Evolutionary conservation across 2,797 vertebrate genomes (phyloP).

Genomic region (Ctenopoma kingsleyae): DNA sequence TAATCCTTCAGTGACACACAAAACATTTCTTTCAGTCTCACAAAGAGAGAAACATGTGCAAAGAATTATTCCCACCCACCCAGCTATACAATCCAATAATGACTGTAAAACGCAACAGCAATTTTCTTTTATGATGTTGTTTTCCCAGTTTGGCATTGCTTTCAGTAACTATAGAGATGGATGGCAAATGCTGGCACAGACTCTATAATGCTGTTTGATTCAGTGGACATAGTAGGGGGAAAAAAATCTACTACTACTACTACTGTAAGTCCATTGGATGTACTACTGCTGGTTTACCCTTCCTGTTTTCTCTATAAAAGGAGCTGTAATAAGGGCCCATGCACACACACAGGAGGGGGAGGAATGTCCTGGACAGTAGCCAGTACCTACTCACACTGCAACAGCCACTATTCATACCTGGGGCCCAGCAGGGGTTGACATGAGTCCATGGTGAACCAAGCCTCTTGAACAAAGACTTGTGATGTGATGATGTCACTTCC

Average conservation of each 20-base stretch:
- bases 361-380: slow-evolving; percentile 64
- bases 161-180: slow-evolving; percentile 71
- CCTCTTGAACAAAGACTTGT: slow-evolving; percentile 64
- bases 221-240: slow-evolving; percentile 6
- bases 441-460: slow-evolving; percentile 44
- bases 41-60: slow-evolving; percentile 70
- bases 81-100: slow-evolving; percentile 73
- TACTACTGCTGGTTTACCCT: slow-evolving; percentile 14
- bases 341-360: slow-evolving; percentile 46
- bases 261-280: slow-evolving; percentile 18
- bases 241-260: slow-evolving; percentile 13
- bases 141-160: slow-evolving; percentile 65
- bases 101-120: slow-evolving; percentile 66
- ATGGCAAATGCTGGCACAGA: slow-evolving; percentile 29
- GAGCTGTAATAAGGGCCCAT: slow-evolving; percentile 44
- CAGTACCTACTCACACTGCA: slow-evolving; percentile 58
- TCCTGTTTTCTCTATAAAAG: slow-evolving; percentile 56
- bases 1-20: slow-evolving; percentile 56
- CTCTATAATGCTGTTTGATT: slow-evolving; percentile 19
- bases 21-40: slow-evolving; percentile 65
- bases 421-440: slow-evolving; percentile 47
- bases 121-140: slow-evolving; percentile 78
- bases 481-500: slow-evolving; percentile 72
- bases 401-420: slow-evolving; percentile 28
- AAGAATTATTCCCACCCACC: slow-evolving; percentile 75